A percentile compares a stretch with the other conserved stretches of the same genome.
Conservation (phyloP, 2,888 invertebrate genomes). For the Synergus itoensis region DNA sequence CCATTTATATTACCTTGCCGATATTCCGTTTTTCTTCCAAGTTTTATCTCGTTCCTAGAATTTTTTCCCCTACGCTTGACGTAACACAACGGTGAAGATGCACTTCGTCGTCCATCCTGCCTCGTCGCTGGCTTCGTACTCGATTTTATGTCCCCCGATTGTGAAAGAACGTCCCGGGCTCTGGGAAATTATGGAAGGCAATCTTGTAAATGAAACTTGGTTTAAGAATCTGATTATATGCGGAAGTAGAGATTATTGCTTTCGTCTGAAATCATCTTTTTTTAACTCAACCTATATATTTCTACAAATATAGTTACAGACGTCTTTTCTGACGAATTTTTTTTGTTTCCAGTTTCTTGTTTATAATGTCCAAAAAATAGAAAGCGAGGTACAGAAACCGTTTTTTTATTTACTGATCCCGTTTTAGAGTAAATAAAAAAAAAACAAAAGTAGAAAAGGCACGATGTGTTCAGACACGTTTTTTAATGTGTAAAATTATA, state of each 20-base stretch:
- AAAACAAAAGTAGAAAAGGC: too few relatives aligned
- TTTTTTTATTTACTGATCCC: too few relatives aligned
- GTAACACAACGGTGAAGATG: conserved; percentile 76
- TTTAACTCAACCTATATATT: background rate
- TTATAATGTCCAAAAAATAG: too few relatives aligned
- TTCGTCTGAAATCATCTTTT: background rate
- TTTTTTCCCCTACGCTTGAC: conserved; percentile 60
- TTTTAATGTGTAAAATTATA: too few relatives aligned
- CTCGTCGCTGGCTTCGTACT: conserved; percentile 78
- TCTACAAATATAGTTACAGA: too few relatives aligned
- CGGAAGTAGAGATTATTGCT: background rate
- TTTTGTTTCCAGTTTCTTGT: too few relatives aligned
- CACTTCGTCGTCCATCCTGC: conserved; percentile 79
- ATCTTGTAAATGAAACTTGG: conserved; percentile 23
- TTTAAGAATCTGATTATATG: background rate
- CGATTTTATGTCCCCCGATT: conserved; percentile 77
- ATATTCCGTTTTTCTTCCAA: conserved; percentile 50
- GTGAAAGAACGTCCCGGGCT: conserved; percentile 77
- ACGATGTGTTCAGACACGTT: too few relatives aligned
- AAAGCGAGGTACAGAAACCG: too few relatives aligned
- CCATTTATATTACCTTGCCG: conserved; percentile 73
- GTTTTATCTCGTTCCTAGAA: conserved; percentile 58
- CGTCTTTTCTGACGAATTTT: too few relatives aligned
- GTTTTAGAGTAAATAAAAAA: too few relatives aligned
- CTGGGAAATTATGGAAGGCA: conserved; percentile 65